Percentiles rank a stretch among this genome's conserved stretches.
These are phyloP conservation scores for Enoplosus armatus DNA, from an alignment of 2,797 vertebrate genomes.

Conservation along the genomic window DNA sequence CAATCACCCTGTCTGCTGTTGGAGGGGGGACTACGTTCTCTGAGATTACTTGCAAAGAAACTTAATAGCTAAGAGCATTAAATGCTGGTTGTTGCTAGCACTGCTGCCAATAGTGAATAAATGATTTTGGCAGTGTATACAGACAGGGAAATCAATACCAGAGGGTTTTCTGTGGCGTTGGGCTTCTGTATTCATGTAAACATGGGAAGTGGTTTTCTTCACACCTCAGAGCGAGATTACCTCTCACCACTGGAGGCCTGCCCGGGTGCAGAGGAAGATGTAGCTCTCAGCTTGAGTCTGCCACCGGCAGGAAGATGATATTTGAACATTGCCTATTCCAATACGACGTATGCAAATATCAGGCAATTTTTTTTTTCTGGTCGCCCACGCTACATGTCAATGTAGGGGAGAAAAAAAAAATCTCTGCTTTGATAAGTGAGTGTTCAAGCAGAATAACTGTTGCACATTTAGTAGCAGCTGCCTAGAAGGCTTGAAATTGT, in stretches of 20 bases:
- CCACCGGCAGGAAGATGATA: slow-evolving; percentile 59
- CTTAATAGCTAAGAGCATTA: slow-evolving; percentile 90
- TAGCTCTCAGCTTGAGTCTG: slow-evolving; percentile 79
- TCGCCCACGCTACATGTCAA: slow-evolving; percentile 54
- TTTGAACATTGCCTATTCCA: slow-evolving; percentile 62
- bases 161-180: slow-evolving; percentile 93
- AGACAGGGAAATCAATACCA: slow-evolving; percentile 98
- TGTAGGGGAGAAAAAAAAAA: neutral
- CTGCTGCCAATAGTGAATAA: slow-evolving; percentile 95
- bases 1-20: slow-evolving; percentile 82
- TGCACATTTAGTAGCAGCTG: slow-evolving; percentile 64
- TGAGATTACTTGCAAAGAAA: slow-evolving; percentile 88
- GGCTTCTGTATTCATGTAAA: slow-evolving; percentile 96
- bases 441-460: slow-evolving; percentile 70
- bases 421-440: slow-evolving; percentile 65
- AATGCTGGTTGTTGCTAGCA: slow-evolving; percentile 90
- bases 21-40: slow-evolving; percentile 73
- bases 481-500: slow-evolving; percentile 58
- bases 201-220: slow-evolving; percentile 97
- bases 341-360: slow-evolving; percentile 63
- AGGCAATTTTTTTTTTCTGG: slow-evolving; percentile 17
- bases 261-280: slow-evolving; percentile 68
- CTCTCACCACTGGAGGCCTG: slow-evolving; percentile 86
- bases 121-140: slow-evolving; percentile 93
- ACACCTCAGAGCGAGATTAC: slow-evolving; percentile 89